phyloP scores from a whole-genome alignment of 2,888 invertebrate species.

The Andrena dorsata region DNA sequence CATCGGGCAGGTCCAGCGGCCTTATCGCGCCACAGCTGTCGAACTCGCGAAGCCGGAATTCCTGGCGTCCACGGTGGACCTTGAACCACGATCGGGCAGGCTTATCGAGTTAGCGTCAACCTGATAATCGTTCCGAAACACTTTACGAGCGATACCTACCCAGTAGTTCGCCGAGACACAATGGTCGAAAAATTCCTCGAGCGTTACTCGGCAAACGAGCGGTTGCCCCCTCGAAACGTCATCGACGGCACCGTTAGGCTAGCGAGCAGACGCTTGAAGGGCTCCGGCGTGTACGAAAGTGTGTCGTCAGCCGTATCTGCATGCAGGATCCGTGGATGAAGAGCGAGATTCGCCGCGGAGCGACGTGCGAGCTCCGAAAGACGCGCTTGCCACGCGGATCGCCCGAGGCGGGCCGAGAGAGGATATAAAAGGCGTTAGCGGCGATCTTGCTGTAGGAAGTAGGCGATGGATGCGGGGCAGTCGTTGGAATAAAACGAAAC shows the following conservation, averaged over 20 bases:
- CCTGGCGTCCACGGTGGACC: slow-evolving; percentile 19
- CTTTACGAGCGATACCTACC: slow-evolving; percentile 40
- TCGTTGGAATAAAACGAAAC: slow-evolving; percentile 57
- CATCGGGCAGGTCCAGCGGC: background rate
- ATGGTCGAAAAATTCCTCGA: slow-evolving; percentile 43
- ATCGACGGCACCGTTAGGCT: slow-evolving; percentile 13
- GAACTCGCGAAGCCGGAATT: slow-evolving; percentile 1
- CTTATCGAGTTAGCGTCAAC: slow-evolving; percentile 43
- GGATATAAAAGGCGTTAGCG: slow-evolving; percentile 41
- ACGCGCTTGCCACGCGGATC: slow-evolving; percentile 1
- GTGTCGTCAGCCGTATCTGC: slow-evolving; percentile 11
- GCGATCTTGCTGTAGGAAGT: slow-evolving; percentile 49
- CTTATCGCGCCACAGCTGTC: slow-evolving; percentile 43
- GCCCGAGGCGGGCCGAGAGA: slow-evolving; percentile 32
- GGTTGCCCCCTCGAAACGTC: background rate
- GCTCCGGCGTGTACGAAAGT: background rate
- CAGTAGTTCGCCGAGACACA: slow-evolving; percentile 11
- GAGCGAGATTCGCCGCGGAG: slow-evolving; percentile 6
- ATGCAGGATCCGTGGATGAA: background rate
- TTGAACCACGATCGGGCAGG: slow-evolving; percentile 48
- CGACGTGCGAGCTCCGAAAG: background rate
- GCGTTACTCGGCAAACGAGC: slow-evolving; percentile 31
- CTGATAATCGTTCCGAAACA: slow-evolving; percentile 44
- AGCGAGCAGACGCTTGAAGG: slow-evolving; percentile 2
- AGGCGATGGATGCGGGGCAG: slow-evolving; percentile 55